Conservation (phyloP, 2,888 invertebrate species). For the Patella caerulea region DNA sequence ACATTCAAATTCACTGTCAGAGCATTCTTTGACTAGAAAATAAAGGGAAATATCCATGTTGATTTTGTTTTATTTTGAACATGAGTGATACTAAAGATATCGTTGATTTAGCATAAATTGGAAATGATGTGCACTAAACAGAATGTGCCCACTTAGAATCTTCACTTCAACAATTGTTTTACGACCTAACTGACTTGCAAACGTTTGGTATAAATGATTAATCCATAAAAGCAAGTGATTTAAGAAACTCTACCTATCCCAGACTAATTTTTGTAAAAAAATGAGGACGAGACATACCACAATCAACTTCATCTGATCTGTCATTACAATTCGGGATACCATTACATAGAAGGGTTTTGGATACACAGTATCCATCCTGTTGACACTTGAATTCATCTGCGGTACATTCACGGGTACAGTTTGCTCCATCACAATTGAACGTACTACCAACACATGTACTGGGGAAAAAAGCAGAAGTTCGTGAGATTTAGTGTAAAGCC, state of each 20-base stretch:
- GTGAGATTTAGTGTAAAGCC: no score
- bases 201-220: no score
- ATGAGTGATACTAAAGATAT: no score
- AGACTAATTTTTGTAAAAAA: no score
- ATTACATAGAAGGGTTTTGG: constrained; percentile 38
- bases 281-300: constrained; percentile 22
- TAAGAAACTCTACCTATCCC: no score
- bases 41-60: not conserved
- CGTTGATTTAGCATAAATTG: no score
- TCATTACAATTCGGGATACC: constrained; percentile 42
- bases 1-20: not conserved
- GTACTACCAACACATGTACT: constrained; percentile 52
- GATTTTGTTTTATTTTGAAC: no score
- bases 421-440: constrained; percentile 48
- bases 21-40: not conserved
- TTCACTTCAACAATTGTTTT: no score
- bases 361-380: constrained; percentile 38
- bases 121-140: no score
- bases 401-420: constrained; percentile 39
- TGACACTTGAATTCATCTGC: constrained; percentile 29
- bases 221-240: no score
- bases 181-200: no score
- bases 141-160: no score
- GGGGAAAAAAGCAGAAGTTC: not conserved
- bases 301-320: constrained; percentile 43